phyloP scores from a whole-genome alignment of 1,140 invertebrate species.

The Nilaparvata lugens region DNA sequence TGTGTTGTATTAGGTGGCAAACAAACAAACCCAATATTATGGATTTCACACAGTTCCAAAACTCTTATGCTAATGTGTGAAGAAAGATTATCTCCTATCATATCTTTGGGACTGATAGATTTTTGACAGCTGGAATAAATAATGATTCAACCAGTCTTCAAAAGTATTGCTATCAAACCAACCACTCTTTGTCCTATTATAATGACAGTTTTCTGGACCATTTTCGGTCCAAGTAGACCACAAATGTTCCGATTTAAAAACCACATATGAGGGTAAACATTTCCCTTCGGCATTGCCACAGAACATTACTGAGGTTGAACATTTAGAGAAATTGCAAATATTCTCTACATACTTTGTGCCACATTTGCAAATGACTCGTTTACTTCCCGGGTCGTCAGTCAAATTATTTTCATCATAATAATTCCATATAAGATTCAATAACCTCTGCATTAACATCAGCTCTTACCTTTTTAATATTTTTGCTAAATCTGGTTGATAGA shows the following conservation, averaged over 20 bases:
- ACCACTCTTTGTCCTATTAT: constrained; percentile 32
- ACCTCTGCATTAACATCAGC: too few relatives aligned
- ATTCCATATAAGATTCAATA: too few relatives aligned
- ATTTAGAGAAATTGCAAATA: too few relatives aligned
- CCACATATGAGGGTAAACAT: too few relatives aligned
- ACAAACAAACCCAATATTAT: constrained; percentile 29
- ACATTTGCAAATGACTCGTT: too few relatives aligned
- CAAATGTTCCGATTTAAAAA: constrained; percentile 30
- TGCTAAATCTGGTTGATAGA: too few relatives aligned
- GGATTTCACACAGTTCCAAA: constrained; percentile 29
- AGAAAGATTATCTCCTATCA: constrained; percentile 35
- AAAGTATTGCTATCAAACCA: constrained; percentile 31
- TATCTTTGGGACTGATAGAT: constrained; percentile 13
- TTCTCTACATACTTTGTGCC: too few relatives aligned
- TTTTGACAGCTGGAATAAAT: constrained; percentile 24
- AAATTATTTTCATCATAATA: too few relatives aligned
- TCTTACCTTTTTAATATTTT: too few relatives aligned
- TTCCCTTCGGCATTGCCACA: too few relatives aligned
- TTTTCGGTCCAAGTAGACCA: constrained; percentile 31
- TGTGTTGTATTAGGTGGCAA: constrained; percentile 33
- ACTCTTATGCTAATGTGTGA: constrained; percentile 31
- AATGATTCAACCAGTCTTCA: constrained; percentile 34
- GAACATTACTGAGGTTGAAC: too few relatives aligned
- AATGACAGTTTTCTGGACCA: constrained; percentile 29
- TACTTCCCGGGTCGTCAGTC: too few relatives aligned